Evolutionary conservation across 1,140 invertebrate species (phyloP).

Genomic region (Sesamia nonagrioides): DNA sequence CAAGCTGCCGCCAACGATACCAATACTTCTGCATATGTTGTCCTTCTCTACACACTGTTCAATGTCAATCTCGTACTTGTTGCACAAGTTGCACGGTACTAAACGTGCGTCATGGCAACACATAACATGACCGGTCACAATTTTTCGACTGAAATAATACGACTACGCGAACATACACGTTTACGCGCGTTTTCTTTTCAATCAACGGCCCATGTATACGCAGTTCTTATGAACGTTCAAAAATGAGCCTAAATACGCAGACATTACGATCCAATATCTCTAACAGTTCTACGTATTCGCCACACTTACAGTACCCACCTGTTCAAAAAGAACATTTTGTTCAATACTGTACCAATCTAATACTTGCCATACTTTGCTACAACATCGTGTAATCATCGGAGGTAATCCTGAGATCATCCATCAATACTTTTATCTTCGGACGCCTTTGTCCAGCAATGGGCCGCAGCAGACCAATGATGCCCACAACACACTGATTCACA

Average conservation of each 20-base stretch:
- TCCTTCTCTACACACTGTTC: conserved; percentile 20
- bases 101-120: background rate
- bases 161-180: background rate
- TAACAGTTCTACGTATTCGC: background rate
- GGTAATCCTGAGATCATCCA: conserved; percentile 40
- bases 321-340: conserved; percentile 43
- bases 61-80: background rate
- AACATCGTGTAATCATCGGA: background rate
- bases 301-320: conserved; percentile 35
- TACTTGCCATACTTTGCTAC: conserved; percentile 43
- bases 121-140: no score
- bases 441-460: background rate
- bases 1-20: background rate
- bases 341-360: conserved; percentile 48
- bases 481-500: conserved; percentile 1
- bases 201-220: no score
- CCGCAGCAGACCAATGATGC: background rate
- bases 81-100: background rate
- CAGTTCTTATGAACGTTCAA: background rate
- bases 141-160: background rate
- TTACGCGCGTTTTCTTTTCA: background rate
- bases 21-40: background rate
- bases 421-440: background rate
- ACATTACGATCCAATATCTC: background rate
- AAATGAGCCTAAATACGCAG: background rate